Conservation (phyloP, 2,888 invertebrate species). For the Clistopyga incitator region DNA sequence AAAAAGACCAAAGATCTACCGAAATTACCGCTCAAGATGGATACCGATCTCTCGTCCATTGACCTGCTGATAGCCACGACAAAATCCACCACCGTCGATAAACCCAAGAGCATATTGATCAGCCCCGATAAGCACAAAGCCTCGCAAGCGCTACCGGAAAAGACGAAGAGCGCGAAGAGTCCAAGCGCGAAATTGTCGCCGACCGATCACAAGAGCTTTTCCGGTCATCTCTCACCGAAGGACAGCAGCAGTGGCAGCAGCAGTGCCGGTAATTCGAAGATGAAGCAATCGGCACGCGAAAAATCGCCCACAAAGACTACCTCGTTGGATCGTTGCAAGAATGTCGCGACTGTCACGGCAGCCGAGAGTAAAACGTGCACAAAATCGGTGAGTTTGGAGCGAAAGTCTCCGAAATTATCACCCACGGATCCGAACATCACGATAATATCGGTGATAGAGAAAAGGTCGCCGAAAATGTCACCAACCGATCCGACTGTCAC, state of each 20-base stretch:
- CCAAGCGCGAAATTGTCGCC: conserved; percentile 80
- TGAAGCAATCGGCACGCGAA: conserved; percentile 69
- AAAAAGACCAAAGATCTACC: conserved; percentile 76
- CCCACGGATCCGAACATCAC: conserved; percentile 78
- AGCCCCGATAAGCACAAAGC: conserved; percentile 78
- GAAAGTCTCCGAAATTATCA: conserved; percentile 76
- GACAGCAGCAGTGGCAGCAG: conserved; percentile 66
- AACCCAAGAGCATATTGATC: conserved; percentile 77
- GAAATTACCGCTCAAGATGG: conserved; percentile 78
- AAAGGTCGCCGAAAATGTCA: conserved; percentile 75
- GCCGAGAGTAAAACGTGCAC: conserved; percentile 66
- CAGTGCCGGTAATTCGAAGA: conserved; percentile 68
- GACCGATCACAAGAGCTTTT: conserved; percentile 73
- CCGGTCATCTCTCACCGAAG: conserved; percentile 73
- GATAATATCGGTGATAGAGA: conserved; percentile 76
- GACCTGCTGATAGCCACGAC: conserved; percentile 79
- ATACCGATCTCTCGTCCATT: conserved; percentile 78
- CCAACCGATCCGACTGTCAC: conserved; percentile 79
- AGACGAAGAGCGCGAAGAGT: conserved; percentile 74
- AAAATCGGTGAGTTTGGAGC: conserved; percentile 78
- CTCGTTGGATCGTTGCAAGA: conserved; percentile 76
- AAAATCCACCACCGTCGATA: conserved; percentile 84
- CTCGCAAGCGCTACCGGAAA: conserved; percentile 76
- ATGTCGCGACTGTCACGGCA: conserved; percentile 66
- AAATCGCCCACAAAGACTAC: conserved; percentile 73